Base-by-base conservation (phyloP, 2,888 invertebrate genomes). In the Polydrusus cervinus region DNA sequence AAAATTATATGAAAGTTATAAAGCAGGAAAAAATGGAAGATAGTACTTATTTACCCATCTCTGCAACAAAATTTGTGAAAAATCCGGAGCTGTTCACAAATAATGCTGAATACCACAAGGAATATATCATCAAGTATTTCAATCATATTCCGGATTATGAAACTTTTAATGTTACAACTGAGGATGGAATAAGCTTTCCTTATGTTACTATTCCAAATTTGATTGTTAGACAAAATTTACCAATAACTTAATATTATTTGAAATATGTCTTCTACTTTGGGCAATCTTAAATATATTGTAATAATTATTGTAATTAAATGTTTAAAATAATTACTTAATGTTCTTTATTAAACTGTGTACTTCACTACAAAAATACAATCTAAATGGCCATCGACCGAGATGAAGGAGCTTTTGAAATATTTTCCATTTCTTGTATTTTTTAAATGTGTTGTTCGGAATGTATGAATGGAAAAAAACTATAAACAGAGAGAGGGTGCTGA, bases 51-150 rank as follows among this genome's bases (percentile, higher is more conserved):
- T 65, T 82, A 25, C 82, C 82, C 14, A 75, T 82, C 49, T 82
- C 80, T 75, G 78, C 79, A 13, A 80, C 80, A 16, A 81, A 80
- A 51, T 83, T 82, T 71, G 80, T 80, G 38, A 80, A 81, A 10
- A 81, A 82, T n/a, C 80, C 81, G 0, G 82, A 81, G 64, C 76
- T 84, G 45, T 83, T 81, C 64, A 79, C 80, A 18, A 82, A 82
- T 69, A 82, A 82, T 60, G 71, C 78, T 7, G 79, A 82, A 7
- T 83, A 83, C 67, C 83, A 84, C 62, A 80, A 79, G 60, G 81
- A 83, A 45, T 84, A 83, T 65, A 83, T 84, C 20, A 73, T 79
- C 16, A 82, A 84, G 55, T 83, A 84, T 72, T 84, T 84, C 64
- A 79, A 83, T 45, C 79, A 78, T 38, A 78, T 82, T 67, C 81